Evolutionary conservation across 2,113 vertebrate species (phyloP).

Genomic region (Zosterops lateralis): DNA sequence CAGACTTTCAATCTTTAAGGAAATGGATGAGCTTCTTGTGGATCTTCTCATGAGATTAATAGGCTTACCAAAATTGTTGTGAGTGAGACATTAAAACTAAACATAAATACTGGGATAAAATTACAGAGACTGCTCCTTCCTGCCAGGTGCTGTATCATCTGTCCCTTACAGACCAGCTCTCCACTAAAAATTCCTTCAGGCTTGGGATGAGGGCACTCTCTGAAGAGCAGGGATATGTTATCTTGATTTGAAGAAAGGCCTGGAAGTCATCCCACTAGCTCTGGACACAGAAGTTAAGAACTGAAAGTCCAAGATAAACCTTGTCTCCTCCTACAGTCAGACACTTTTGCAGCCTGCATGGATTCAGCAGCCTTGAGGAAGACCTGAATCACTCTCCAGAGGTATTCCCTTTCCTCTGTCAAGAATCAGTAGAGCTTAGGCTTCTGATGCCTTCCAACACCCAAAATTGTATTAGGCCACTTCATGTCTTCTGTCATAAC

Average conservation of each 20-base stretch:
- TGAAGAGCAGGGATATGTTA: not conserved
- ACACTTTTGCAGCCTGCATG: not conserved
- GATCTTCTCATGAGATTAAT: not conserved
- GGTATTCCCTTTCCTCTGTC: not conserved
- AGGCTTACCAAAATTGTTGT: not conserved
- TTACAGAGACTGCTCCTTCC: not conserved
- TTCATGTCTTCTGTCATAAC: not conserved
- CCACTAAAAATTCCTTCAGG: not conserved
- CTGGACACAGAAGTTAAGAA: not conserved
- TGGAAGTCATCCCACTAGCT: not conserved
- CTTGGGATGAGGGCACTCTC: not conserved
- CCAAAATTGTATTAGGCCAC: not conserved
- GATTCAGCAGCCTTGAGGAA: not conserved
- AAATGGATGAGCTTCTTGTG: not conserved
- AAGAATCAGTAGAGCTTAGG: not conserved
- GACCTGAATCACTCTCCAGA: not conserved
- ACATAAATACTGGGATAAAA: not conserved
- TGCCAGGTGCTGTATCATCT: not conserved
- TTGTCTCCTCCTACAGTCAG: not conserved
- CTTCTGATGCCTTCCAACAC: not conserved
- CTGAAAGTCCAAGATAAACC: slow-evolving; percentile 1
- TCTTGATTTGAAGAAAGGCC: not conserved
- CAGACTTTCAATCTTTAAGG: not conserved
- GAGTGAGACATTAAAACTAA: not conserved
- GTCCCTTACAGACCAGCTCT: not conserved